Evolutionary conservation across 2,888 invertebrate genomes (phyloP).

Genomic region (Sympetrum striolatum): DNA sequence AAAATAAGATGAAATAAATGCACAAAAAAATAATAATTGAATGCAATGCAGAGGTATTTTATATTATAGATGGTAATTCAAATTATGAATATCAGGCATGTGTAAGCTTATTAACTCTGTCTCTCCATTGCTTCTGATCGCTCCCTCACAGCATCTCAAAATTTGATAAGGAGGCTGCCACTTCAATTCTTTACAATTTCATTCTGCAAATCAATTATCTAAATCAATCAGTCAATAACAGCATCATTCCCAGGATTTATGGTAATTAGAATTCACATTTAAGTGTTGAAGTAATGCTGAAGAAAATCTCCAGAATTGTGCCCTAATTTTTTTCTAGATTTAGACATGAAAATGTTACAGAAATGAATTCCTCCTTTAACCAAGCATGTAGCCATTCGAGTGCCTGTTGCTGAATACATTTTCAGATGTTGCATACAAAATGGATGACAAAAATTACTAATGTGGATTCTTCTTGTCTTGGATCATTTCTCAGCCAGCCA

Average conservation of each 20-base stretch:
- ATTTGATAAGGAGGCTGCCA: too few species aligned
- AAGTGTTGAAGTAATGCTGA: background rate
- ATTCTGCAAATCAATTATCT: too few species aligned
- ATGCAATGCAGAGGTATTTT: background rate
- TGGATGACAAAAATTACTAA: constrained; percentile 1
- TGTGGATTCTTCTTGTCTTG: background rate
- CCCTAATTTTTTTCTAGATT: background rate
- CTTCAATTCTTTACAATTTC: too few species aligned
- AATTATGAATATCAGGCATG: too few species aligned
- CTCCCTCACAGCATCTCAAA: too few species aligned
- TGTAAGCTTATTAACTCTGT: too few species aligned
- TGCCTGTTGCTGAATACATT: constrained; percentile 3
- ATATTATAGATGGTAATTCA: too few species aligned
- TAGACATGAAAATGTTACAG: background rate
- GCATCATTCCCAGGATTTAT: background rate
- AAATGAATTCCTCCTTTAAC: background rate
- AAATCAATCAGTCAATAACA: too few species aligned
- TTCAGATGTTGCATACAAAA: background rate
- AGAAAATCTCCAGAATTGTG: background rate
- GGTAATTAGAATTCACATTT: background rate
- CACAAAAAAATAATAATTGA: background rate
- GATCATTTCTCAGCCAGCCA: background rate
- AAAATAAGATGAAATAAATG: background rate
- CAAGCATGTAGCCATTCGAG: background rate
- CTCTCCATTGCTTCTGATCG: too few species aligned